Base-by-base conservation (phyloP, 2,888 invertebrate species). In the Cartodere bifasciata region DNA sequence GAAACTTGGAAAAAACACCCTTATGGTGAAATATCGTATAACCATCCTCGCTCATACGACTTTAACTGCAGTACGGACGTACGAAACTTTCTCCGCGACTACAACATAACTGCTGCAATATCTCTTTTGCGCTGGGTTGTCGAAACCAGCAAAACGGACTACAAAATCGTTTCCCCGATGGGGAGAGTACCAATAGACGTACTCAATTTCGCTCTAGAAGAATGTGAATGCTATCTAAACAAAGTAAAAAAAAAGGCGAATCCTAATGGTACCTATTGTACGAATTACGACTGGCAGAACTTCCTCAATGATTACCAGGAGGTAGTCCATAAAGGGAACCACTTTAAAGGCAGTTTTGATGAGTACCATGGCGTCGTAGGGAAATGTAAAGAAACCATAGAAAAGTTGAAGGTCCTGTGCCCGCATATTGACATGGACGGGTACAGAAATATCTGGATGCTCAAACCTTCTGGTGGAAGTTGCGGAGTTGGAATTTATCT, bases 401-500 rank as follows among this genome's bases (percentile, higher is more conserved):
- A 65, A 36, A 67, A 72, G 44, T 62, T 82, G 14, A 62, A 64
- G 34, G 62, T 57, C 31, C 67, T 67, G 43, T 70, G 72, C 42
- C 72, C 76, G 0, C 73, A 73, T 48, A 54, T 79, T 29, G 65
- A 68, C 36, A 72, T 76, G 52, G 88, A 88, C 60, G 90, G 90
- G 1, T 68, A 67, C 40, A 70, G 75, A 50, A 87, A 90, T 58
- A 73, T 88, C 42, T 91, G 90, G 90, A 87, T 91, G 37, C 67
- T 91, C 23, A 91, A 91, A 54, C 90, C 90, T 1, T 79, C 78
- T 2, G 76, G 78, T 47, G 75, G 80, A 41, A 84, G 82, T 16
- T 68, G 87, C 46, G 90, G 90, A 0, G 65, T 78, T 51, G 90
- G 88, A 3, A 90, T 91, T 40, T 69, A 74, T 40, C 72, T 90